Base-by-base conservation (phyloP, 2,113 vertebrate species). In the Poecilia latipinna region DNA sequence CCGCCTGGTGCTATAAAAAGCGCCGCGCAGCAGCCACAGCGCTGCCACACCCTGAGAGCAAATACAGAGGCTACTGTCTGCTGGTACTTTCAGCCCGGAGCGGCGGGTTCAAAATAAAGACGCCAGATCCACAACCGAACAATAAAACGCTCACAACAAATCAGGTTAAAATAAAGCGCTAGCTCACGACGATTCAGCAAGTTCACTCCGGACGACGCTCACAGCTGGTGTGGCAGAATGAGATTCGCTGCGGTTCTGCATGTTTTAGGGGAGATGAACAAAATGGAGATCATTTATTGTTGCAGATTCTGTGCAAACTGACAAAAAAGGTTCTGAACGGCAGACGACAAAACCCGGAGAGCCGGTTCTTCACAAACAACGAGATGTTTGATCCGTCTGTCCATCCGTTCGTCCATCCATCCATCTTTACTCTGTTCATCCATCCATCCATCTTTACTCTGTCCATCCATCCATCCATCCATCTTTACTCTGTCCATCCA, bases 41-140 rank as follows among this genome's bases (percentile, higher is more conserved):
- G 84, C 31, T n/a, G 81, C 86, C 89, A 86, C 91, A 87, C 91
- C 90, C 91, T 87, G 82, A 79, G 80, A 82, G 80, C 82, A 84
- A 88, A 90, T 22, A 90, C 74, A 82, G 91, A 10, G 65, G 79
- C 88, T 66, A 71, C 19, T 29, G 78, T 89, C 80, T 80, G 74
- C 80, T 79, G 79, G 87, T 70, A 84, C 80, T 82, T 73, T 78
- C 12, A 72, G 82, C 65, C 69, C 17, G 19, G 26, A 22, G 3
- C 57, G 75, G 61, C 24, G 4, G 70, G 61, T 48, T 28, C 19
- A 5, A 74, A 62, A 22, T 31, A 35, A 13, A 65, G 44, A 57
- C 15, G 13, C 69, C 37, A 44, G 54, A 78, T 48, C 35, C 63
- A 48, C 29, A 29, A n/a, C 26, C 22, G 10, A 22, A 44, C 51